Base-by-base conservation (phyloP, 2,797 vertebrate genomes). In the Melanotaenia nigrans region DNA sequence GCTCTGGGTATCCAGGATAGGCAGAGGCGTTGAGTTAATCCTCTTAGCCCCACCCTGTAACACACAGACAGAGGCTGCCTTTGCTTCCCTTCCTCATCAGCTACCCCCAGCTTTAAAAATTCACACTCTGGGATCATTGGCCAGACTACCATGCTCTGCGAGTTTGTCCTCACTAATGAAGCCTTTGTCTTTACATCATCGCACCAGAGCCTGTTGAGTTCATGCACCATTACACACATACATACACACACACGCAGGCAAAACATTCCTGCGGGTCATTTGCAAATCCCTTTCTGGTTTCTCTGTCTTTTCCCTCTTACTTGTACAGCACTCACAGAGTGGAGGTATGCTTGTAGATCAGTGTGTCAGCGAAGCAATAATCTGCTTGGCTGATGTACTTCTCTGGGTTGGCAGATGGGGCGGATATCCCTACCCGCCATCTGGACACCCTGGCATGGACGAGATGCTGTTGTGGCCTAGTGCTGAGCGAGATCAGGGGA, bases 351-450 rank as follows among this genome's bases (percentile, higher is more conserved):
- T 84, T 87, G 87, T 93, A 90, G 91, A 93, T 94, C 92, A 92
- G 91, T 92, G 89, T 93, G 85, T 90, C 90, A 88, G 88, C 33
- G 71, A 87, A 85, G 84, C 82, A 62, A 78, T 92, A 93, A 90
- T 91, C 92, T 89, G 87, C 89, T 93, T 89, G 91, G 90, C 82
- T 62, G 62, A 83, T 79, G 85, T 73, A 87, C 85, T 81, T 86
- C 90, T 90, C 80, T 58, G 84, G 87, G 83, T 83, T 93, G 93
- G 90, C 94, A 94, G 94, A 95, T 94, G 94, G 93, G 86, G 78
- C 61, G 85, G 87, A 92, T 94, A 92, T 94, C 89, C 89, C 88
- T 90, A 75, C 74, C 81, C 72, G 79, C 93, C 94, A 94, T 94
- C 94, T 94, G 94, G 92, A 92, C 90, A 38, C 75, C 82, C 88